phyloP scores from a whole-genome alignment of 2,113 vertebrate species.

The Genyomyrus donnyi region DNA sequence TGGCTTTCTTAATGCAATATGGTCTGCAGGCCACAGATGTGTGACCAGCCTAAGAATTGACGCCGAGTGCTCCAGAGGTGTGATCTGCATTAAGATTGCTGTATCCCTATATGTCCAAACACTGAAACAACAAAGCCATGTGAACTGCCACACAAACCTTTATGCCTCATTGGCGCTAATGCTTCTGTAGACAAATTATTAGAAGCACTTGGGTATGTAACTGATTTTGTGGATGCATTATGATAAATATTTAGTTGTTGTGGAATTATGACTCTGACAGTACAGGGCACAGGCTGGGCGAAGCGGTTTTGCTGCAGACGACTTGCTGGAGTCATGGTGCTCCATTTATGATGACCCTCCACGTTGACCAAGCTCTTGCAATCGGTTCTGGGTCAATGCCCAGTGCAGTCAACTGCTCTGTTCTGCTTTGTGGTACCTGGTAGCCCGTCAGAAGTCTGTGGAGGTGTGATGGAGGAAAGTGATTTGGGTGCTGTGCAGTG shows the following conservation, averaged over 20 bases:
- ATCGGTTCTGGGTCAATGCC: background rate
- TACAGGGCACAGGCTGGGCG: background rate
- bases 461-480: background rate
- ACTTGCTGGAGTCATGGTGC: background rate
- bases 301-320: background rate
- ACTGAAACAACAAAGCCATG: conserved; percentile 39
- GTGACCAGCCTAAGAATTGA: conserved; percentile 7
- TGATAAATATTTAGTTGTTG: conserved; percentile 60
- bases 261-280: conserved; percentile 32
- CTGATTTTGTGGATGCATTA: conserved; percentile 55
- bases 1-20: conserved; percentile 12
- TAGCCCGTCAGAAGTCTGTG: background rate
- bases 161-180: conserved; percentile 62
- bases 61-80: background rate
- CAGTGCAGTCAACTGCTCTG: background rate
- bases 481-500: background rate
- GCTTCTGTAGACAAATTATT: conserved; percentile 62
- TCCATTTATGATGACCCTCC: background rate
- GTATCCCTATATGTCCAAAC: conserved; percentile 49
- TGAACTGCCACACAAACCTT: conserved; percentile 55
- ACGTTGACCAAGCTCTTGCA: background rate
- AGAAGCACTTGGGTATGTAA: conserved; percentile 70
- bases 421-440: background rate
- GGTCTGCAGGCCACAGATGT: conserved; percentile 1
- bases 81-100: conserved; percentile 35